Percentiles rank a stretch among this genome's conserved stretches.
phyloP scores from a whole-genome alignment of 2,797 vertebrate species.

The Cyclopterus lumpus region DNA sequence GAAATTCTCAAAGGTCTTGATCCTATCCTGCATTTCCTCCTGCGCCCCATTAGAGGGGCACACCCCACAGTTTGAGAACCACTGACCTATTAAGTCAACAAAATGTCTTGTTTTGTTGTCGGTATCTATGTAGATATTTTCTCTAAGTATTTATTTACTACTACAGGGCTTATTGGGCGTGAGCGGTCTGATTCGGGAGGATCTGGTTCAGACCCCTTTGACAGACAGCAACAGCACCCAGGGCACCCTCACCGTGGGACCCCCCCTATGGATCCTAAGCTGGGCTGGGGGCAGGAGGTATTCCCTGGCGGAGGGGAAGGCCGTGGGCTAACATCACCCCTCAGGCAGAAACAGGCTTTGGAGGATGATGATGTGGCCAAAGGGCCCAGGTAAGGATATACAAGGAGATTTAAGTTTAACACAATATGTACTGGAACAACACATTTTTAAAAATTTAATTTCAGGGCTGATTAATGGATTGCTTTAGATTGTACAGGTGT shows the following conservation, averaged over 20 bases:
- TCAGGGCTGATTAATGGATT: neutral
- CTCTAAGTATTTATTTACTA: neutral
- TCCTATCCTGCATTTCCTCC: too few species aligned
- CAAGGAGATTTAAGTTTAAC: neutral
- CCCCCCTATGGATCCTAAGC: constrained; percentile 92
- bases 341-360: constrained; percentile 85
- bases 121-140: neutral
- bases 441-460: neutral
- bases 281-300: constrained; percentile 91
- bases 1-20: too few species aligned
- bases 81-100: too few species aligned
- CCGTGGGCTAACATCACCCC: constrained; percentile 85
- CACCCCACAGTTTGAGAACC: too few species aligned
- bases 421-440: neutral
- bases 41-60: too few species aligned
- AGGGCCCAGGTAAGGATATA: constrained; percentile 83
- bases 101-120: neutral
- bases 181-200: constrained; percentile 94
- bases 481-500: neutral
- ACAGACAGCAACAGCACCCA: constrained; percentile 86
- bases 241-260: constrained; percentile 88
- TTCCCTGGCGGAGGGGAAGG: constrained; percentile 84
- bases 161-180: constrained; percentile 88
- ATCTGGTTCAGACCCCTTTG: constrained; percentile 91
- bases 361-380: constrained; percentile 90